A percentile compares a stretch with the other conserved stretches of the same genome.
Evolutionary conservation across 2,888 invertebrate species (phyloP).

Genomic region (Drosophila fulvimacula): DNA sequence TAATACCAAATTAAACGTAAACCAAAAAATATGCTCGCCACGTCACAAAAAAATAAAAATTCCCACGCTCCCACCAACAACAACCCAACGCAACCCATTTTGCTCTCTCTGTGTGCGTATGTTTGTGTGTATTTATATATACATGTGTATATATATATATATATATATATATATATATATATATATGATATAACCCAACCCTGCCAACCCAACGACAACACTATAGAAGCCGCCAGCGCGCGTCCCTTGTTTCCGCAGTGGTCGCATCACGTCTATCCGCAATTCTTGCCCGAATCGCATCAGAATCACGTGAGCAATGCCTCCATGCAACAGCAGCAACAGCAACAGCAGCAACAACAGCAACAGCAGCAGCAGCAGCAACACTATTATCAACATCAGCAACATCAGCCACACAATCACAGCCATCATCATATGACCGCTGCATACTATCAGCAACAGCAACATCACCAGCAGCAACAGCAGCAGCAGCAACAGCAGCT

Average conservation of each 20-base stretch:
- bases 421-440: slow-evolving; percentile 70
- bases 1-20: slow-evolving; percentile 38
- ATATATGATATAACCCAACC: slow-evolving; percentile 31
- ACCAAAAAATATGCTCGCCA: slow-evolving; percentile 47
- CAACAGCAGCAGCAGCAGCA: slow-evolving; percentile 85
- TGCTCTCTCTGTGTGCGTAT: not conserved
- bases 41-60: slow-evolving; percentile 25
- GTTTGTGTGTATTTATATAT: slow-evolving; percentile 34
- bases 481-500: slow-evolving; percentile 62
- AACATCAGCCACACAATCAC: slow-evolving; percentile 72
- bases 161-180: slow-evolving; percentile 29
- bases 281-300: slow-evolving; percentile 96
- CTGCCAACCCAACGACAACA: slow-evolving; percentile 1
- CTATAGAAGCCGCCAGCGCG: slow-evolving; percentile 83
- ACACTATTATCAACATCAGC: slow-evolving; percentile 37
- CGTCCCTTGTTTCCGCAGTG: slow-evolving; percentile 96
- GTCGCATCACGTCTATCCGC: slow-evolving; percentile 97
- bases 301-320: slow-evolving; percentile 88
- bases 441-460: slow-evolving; percentile 74
- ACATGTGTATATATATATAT: slow-evolving; percentile 32
- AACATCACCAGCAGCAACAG: slow-evolving; percentile 62
- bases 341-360: slow-evolving; percentile 80
- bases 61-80: slow-evolving; percentile 17
- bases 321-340: slow-evolving; percentile 83
- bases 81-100: slow-evolving; percentile 25